Percentiles rank a stretch among this genome's conserved stretches.
Conservation (phyloP, 1,140 invertebrate species). For the Leptopilina clavipes region DNA sequence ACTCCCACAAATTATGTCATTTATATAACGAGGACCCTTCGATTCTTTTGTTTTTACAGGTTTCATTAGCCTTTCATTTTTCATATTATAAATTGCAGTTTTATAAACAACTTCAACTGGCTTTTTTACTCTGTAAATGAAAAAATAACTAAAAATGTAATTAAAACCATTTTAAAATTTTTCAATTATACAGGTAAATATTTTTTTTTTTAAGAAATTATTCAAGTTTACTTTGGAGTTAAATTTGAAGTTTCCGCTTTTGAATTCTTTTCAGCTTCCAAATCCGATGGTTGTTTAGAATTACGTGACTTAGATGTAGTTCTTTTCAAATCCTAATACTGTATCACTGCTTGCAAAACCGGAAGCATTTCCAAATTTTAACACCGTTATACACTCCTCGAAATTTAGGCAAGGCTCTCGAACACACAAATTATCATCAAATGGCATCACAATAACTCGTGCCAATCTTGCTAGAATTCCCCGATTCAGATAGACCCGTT, state of each 20-base stretch:
- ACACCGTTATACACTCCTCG: conserved; percentile 92
- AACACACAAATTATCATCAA: conserved; percentile 97
- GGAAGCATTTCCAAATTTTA: conserved; percentile 95
- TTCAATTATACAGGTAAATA: neutral
- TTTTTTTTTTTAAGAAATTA: neutral
- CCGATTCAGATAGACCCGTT: conserved; percentile 94
- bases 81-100: conserved; percentile 67
- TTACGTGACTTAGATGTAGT: conserved; percentile 36
- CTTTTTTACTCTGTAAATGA: conserved; percentile 56
- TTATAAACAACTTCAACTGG: conserved; percentile 66
- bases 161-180: conserved; percentile 11
- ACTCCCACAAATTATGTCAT: conserved; percentile 64
- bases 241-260: conserved; percentile 11
- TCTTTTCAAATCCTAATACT: conserved; percentile 74
- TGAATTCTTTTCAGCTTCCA: neutral
- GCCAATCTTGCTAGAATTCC: conserved; percentile 89
- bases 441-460: conserved; percentile 93
- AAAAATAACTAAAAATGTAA: conserved; percentile 14
- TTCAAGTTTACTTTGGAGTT: conserved; percentile 21
- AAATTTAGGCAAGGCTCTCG: conserved; percentile 97
- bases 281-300: conserved; percentile 16
- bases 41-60: conserved; percentile 49
- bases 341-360: conserved; percentile 93
- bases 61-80: conserved; percentile 64
- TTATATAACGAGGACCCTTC: conserved; percentile 58